Conservation (phyloP, 2,888 invertebrate species). For the Petrolisthes manimaculis region DNA sequence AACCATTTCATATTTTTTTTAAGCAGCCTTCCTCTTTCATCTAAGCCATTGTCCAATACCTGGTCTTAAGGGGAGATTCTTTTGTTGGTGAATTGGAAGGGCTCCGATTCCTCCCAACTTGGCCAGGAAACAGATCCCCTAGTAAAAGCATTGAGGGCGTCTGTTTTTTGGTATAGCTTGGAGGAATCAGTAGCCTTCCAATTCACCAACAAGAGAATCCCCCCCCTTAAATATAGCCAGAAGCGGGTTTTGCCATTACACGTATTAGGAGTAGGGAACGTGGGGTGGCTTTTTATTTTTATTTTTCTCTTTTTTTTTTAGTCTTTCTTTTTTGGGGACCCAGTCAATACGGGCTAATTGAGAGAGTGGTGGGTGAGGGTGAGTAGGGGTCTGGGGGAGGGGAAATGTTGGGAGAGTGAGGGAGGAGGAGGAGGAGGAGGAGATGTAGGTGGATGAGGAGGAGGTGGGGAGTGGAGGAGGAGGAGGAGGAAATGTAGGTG, state of each 20-base stretch:
- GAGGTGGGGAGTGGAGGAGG: background rate
- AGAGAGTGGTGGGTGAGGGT: background rate
- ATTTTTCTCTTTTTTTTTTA: conserved; percentile 16
- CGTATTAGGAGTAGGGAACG: background rate
- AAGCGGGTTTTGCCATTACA: conserved; percentile 20
- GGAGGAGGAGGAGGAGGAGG: background rate
- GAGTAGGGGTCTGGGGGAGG: background rate
- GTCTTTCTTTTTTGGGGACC: conserved; percentile 22
- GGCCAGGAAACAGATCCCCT: too few relatives aligned
- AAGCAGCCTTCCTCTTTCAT: conserved; percentile 35
- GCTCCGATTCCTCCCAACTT: too few relatives aligned
- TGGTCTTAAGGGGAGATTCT: background rate
- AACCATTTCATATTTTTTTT: conserved; percentile 16
- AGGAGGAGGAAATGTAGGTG: conserved; percentile 1
- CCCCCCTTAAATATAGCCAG: conserved; percentile 39
- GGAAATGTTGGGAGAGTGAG: background rate
- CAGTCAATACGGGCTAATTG: conserved; percentile 25
- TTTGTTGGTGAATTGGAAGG: too few relatives aligned
- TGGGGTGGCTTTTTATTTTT: background rate
- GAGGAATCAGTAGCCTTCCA: too few relatives aligned
- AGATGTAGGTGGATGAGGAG: background rate
- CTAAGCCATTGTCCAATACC: conserved; percentile 32
- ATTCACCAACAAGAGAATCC: too few relatives aligned
- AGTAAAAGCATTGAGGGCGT: too few relatives aligned
- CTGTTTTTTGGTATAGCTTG: too few relatives aligned